Conservation (phyloP, 1,140 invertebrate species). For the Meteorus sp. region DNA sequence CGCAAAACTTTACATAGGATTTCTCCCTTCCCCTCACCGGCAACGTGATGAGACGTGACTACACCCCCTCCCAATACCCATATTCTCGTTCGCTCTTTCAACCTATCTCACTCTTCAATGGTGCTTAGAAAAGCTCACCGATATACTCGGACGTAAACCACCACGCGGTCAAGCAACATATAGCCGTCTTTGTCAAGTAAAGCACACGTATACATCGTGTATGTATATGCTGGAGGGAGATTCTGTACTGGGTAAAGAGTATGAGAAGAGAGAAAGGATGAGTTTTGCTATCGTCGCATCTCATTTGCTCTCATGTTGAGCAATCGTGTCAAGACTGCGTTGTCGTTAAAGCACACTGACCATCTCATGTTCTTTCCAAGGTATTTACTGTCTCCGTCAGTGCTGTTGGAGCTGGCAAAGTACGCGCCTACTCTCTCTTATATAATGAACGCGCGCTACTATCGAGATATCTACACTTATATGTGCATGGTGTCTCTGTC, state of each 20-base stretch:
- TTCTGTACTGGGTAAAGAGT: too few relatives aligned
- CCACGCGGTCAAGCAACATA: neutral
- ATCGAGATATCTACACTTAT: too few relatives aligned
- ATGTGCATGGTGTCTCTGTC: conserved; percentile 39
- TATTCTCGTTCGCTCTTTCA: too few relatives aligned
- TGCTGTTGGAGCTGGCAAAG: neutral
- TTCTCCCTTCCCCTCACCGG: neutral
- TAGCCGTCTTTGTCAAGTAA: conserved; percentile 18
- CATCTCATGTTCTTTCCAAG: conserved; percentile 36
- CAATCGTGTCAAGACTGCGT: conserved; percentile 7
- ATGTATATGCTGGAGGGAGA: too few relatives aligned
- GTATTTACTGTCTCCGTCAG: conserved; percentile 7
- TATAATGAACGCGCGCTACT: too few relatives aligned
- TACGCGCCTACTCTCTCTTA: neutral
- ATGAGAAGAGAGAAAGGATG: conserved; percentile 4
- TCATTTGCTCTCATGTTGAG: conserved; percentile 10
- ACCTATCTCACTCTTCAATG: neutral
- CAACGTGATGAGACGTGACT: neutral
- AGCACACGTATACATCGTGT: conserved; percentile 15
- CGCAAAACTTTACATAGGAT: neutral
- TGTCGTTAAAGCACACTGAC: conserved; percentile 39
- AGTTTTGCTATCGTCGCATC: conserved; percentile 12
- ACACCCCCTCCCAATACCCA: too few relatives aligned
- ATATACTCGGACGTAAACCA: conserved; percentile 20
- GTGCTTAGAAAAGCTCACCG: conserved; percentile 25